Conservation (phyloP, 1,140 invertebrate genomes). For the Papilio polytes region DNA sequence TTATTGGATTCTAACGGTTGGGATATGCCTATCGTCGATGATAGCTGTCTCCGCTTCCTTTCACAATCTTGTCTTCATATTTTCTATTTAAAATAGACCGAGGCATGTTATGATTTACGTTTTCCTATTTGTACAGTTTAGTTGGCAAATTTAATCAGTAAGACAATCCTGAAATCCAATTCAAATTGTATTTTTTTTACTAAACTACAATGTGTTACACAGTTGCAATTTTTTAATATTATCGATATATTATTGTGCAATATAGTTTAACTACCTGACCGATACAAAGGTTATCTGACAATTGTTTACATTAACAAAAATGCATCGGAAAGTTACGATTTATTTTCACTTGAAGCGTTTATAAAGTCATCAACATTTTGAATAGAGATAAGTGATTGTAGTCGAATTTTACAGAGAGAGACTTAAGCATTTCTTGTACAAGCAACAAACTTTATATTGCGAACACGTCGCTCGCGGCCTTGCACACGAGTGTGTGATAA, state of each 20-base stretch:
- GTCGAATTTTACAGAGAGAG: too few species aligned
- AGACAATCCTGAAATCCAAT: not conserved
- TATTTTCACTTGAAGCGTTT: not conserved
- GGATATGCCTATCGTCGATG: not conserved
- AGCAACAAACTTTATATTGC: slow-evolving; percentile 11
- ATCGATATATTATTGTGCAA: not conserved
- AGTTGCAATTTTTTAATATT: not conserved
- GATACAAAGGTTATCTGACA: not conserved
- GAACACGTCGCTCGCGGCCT: slow-evolving; percentile 21
- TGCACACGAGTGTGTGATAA: slow-evolving; percentile 38
- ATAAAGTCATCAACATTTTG: too few species aligned
- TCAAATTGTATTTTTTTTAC: not conserved
- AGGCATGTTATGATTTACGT: not conserved
- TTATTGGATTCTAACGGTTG: slow-evolving; percentile 18
- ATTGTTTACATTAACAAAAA: not conserved
- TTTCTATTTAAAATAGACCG: not conserved
- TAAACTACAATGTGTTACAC: not conserved
- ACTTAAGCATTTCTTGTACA: not conserved
- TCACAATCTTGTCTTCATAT: not conserved
- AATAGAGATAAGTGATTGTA: too few species aligned
- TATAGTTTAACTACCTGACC: not conserved
- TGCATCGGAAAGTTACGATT: not conserved
- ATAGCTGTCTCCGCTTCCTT: slow-evolving; percentile 31
- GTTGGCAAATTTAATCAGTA: not conserved
- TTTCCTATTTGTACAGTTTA: not conserved